phyloP scores from a whole-genome alignment of 2,113 vertebrate species.

The Tenrec ecaudatus region DNA sequence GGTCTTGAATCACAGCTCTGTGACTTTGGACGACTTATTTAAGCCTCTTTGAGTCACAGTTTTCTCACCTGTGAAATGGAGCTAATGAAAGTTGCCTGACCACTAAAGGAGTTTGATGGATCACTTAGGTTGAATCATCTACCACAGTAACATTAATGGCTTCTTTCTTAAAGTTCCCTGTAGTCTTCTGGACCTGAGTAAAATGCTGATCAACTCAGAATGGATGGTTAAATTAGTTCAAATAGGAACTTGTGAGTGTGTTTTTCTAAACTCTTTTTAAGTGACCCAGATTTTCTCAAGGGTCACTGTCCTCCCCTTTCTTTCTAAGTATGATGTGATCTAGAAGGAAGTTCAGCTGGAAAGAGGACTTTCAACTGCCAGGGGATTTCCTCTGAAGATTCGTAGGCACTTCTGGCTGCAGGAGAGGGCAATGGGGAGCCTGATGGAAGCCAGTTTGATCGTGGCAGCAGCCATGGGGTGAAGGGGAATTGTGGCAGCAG shows the following conservation, averaged over 20 bases:
- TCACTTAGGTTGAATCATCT: background rate
- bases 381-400: background rate
- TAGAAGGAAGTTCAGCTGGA: background rate
- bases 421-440: no score
- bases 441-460: background rate
- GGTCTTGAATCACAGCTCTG: background rate
- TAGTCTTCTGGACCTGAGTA: conserved; percentile 25
- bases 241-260: background rate
- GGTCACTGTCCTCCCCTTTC: no score
- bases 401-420: background rate
- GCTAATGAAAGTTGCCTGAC: background rate
- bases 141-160: background rate
- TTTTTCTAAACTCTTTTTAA: conserved; percentile 12
- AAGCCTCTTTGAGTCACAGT: background rate
- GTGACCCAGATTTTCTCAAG: background rate
- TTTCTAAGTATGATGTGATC: background rate
- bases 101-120: background rate
- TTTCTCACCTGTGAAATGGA: conserved; percentile 23
- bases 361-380: background rate
- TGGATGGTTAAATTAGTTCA: background rate
- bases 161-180: background rate
- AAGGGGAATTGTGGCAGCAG: conserved; percentile 38
- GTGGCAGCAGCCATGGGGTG: conserved; percentile 28
- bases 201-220: conserved; percentile 1
- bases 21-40: background rate